Conservation (phyloP, 2,888 invertebrate species). For the Apoda limacodes region DNA sequence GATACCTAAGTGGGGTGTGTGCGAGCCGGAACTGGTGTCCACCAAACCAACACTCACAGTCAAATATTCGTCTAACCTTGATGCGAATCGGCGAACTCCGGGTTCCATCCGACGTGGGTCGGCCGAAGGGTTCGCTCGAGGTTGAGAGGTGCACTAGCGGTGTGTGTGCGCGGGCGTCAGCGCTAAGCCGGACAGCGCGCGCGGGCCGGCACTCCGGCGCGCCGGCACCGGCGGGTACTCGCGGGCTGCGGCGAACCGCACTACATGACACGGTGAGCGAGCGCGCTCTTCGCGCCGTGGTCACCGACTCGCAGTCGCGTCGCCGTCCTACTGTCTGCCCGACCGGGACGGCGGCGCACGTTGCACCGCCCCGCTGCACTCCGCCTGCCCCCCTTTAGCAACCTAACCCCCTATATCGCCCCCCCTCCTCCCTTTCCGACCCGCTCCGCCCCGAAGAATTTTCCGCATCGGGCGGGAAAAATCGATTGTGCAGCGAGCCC, state of each 20-base stretch:
- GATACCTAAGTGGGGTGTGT: constrained; percentile 38
- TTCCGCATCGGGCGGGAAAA: constrained; percentile 70
- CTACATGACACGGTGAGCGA: constrained; percentile 66
- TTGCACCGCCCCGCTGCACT: constrained; percentile 68
- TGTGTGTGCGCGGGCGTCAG: constrained; percentile 30
- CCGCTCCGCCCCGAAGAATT: constrained; percentile 67
- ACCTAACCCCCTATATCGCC: constrained; percentile 37
- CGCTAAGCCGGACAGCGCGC: constrained; percentile 41
- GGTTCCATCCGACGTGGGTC: constrained; percentile 66
- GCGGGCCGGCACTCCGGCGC: constrained; percentile 58
- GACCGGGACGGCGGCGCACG: constrained; percentile 60
- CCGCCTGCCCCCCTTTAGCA: constrained; percentile 59
- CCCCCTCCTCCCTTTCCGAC: constrained; percentile 42
- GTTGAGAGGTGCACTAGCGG: constrained; percentile 41
- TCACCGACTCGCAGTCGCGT: constrained; percentile 67
- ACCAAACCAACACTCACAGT: constrained; percentile 59
- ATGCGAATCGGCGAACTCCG: constrained; percentile 68
- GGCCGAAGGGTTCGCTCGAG: constrained; percentile 60
- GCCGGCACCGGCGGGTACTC: constrained; percentile 62
- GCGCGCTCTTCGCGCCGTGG: constrained; percentile 65
- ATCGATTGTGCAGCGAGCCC: constrained; percentile 70
- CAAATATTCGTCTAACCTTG: constrained; percentile 68
- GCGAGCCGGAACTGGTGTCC: constrained; percentile 34
- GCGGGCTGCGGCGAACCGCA: constrained; percentile 51
- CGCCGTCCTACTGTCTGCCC: constrained; percentile 68